phyloP scores from a whole-genome alignment of 2,113 vertebrate species.

The Condylura cristata region DNA sequence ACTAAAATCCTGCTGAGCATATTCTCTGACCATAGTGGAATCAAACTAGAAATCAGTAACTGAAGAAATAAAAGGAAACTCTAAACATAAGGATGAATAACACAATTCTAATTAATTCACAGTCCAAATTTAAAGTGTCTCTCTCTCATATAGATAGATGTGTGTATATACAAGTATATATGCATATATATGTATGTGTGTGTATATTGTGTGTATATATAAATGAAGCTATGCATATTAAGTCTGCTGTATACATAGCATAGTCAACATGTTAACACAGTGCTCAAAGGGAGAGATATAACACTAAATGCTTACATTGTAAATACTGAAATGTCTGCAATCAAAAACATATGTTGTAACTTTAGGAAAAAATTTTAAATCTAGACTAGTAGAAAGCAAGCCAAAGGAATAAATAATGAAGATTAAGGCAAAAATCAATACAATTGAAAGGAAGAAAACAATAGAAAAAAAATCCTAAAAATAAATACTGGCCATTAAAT shows the following conservation, averaged over 20 bases:
- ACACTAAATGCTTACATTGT: neutral
- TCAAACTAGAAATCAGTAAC: neutral
- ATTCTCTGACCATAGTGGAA: neutral
- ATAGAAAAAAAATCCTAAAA: neutral
- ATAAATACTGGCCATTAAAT: neutral
- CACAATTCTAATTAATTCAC: neutral
- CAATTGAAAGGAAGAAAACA: neutral
- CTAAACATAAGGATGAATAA: neutral
- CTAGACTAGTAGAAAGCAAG: neutral
- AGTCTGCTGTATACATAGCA: no score
- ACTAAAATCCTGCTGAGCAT: neutral
- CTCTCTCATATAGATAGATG: no score
- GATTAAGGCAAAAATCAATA: neutral
- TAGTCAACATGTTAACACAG: neutral
- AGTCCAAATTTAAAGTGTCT: neutral
- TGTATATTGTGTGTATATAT: no score
- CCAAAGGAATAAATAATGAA: neutral
- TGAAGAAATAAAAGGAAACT: neutral
- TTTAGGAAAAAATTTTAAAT: neutral
- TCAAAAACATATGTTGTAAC: neutral
- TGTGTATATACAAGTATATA: no score
- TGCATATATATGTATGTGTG: neutral
- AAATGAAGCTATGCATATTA: neutral
- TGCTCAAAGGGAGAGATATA: neutral
- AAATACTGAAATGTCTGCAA: neutral